phyloP scores from a whole-genome alignment of 1,140 invertebrate genomes.

The Orchestia grillus region DNA sequence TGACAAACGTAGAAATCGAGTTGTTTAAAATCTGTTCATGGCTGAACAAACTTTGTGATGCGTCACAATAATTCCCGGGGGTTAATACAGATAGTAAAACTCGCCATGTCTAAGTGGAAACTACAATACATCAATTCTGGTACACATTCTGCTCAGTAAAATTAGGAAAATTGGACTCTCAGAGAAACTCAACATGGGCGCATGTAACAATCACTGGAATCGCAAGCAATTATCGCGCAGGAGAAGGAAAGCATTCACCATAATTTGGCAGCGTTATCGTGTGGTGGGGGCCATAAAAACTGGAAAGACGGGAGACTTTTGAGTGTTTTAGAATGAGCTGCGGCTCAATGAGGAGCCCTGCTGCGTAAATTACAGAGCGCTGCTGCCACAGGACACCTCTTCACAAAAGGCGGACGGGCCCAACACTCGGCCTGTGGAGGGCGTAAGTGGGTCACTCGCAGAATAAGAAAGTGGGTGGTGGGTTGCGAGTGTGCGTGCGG shows the following conservation, averaged over 20 bases:
- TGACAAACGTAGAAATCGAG: not conserved
- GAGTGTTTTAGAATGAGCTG: not conserved
- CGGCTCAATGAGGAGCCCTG: not conserved
- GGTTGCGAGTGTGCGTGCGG: not conserved
- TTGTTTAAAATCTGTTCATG: no score
- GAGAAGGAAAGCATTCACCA: not conserved
- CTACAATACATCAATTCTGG: not conserved
- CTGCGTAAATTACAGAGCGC: slow-evolving; percentile 38
- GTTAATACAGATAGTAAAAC: not conserved
- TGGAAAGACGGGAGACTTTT: not conserved
- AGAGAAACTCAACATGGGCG: not conserved
- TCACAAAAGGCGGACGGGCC: slow-evolving; percentile 34
- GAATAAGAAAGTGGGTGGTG: slow-evolving; percentile 38
- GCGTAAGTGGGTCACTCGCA: slow-evolving; percentile 22
- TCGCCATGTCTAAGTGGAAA: not conserved
- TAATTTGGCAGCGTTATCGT: not conserved
- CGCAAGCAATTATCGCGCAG: slow-evolving; percentile 21
- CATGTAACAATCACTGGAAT: slow-evolving; percentile 16
- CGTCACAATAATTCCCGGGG: no score
- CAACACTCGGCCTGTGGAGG: not conserved
- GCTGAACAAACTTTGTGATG: no score
- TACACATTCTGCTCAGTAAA: not conserved
- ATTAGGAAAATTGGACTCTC: not conserved
- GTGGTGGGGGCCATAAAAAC: not conserved
- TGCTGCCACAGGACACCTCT: not conserved